Evolutionary conservation across 2,888 invertebrate genomes (phyloP).

Genomic region (Meta bourneti): DNA sequence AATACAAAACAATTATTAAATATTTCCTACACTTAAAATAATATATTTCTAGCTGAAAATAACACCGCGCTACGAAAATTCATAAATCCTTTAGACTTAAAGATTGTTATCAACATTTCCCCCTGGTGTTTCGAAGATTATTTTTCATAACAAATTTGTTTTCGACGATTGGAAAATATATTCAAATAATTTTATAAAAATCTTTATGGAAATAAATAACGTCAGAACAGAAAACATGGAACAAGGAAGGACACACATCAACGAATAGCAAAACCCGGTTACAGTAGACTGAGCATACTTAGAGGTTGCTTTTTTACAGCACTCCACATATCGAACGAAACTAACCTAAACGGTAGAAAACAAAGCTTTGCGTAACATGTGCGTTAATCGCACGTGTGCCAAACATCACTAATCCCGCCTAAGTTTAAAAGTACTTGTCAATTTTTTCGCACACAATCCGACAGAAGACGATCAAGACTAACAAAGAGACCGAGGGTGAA

Average conservation of each 20-base stretch:
- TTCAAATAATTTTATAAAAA: no score
- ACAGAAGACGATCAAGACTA: conserved; percentile 71
- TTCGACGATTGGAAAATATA: no score
- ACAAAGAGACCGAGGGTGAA: conserved; percentile 75
- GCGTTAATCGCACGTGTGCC: conserved; percentile 76
- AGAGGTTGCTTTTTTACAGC: conserved; percentile 56
- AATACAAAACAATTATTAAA: no score
- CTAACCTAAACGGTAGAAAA: conserved; percentile 58
- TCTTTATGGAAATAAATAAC: background rate
- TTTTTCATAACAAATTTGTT: no score
- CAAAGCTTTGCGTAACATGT: conserved; percentile 73
- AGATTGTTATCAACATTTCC: no score
- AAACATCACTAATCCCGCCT: conserved; percentile 76
- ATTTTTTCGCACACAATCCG: conserved; percentile 74
- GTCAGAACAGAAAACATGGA: conserved; percentile 16
- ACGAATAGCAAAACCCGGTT: conserved; percentile 69
- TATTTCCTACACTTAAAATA: no score
- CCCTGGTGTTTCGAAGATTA: no score
- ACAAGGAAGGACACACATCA: conserved; percentile 68
- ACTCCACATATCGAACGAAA: conserved; percentile 66
- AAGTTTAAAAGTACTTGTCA: conserved; percentile 76
- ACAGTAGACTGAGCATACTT: conserved; percentile 72
- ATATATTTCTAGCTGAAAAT: no score
- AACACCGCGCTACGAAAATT: no score
- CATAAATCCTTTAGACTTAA: no score